phyloP scores from a whole-genome alignment of 1,140 invertebrate species.

The Camponotus vicinus region DNA sequence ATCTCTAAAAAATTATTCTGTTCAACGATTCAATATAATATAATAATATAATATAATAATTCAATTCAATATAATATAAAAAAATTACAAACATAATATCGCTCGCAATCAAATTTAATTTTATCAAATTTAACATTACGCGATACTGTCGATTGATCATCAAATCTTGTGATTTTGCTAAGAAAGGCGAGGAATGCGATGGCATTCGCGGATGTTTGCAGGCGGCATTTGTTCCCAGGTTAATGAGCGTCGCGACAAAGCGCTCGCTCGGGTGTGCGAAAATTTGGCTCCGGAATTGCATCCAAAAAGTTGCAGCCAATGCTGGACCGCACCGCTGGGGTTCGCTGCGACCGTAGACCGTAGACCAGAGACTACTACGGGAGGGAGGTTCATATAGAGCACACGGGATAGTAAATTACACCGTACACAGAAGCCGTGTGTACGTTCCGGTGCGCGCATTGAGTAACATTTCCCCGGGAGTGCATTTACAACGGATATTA shows the following conservation, averaged over 20 bases:
- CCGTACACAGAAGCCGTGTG: constrained; percentile 58
- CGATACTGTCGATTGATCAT: neutral
- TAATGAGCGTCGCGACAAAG: constrained; percentile 39
- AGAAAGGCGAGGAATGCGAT: neutral
- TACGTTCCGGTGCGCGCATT: constrained; percentile 59
- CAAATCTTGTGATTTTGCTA: neutral
- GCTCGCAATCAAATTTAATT: neutral
- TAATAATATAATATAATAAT: no score
- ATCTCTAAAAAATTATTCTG: neutral
- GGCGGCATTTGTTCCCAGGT: neutral
- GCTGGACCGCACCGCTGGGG: constrained; percentile 61
- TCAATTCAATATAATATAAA: no score
- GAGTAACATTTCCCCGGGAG: constrained; percentile 74
- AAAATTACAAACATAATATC: neutral
- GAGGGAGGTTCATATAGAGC: constrained; percentile 57
- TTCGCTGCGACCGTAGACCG: neutral
- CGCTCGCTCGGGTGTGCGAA: neutral
- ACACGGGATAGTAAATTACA: constrained; percentile 71
- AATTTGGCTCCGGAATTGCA: constrained; percentile 50
- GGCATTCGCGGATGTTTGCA: neutral
- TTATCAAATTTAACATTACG: neutral
- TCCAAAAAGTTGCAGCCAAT: constrained; percentile 62
- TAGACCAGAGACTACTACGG: constrained; percentile 44
- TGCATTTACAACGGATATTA: constrained; percentile 77
- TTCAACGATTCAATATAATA: neutral